A percentile compares a stretch with the other conserved stretches of the same genome.
Conservation (phyloP, 2,113 vertebrate genomes). For the Lasiurus borealis region DNA sequence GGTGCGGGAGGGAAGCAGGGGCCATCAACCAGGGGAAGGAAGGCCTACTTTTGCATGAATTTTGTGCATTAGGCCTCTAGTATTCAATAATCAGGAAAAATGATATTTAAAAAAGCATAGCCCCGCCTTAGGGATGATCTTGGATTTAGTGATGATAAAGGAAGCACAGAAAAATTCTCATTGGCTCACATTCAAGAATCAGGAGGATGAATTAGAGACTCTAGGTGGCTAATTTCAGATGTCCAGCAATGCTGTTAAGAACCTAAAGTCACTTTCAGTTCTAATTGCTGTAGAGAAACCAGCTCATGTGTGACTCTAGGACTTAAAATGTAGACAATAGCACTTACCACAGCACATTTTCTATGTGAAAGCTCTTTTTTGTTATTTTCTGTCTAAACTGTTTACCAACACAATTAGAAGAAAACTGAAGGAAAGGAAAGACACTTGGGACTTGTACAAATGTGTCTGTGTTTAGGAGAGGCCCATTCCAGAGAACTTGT, state of each 20-base stretch:
- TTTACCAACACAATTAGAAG: not conserved
- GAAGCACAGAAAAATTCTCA: not conserved
- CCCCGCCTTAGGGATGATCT: not conserved
- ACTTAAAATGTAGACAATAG: not conserved
- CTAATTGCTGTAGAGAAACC: not conserved
- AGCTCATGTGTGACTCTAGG: not conserved
- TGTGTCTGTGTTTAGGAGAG: not conserved
- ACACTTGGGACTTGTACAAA: not conserved
- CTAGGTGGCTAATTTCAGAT: not conserved
- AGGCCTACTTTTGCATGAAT: no score
- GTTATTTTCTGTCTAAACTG: not conserved
- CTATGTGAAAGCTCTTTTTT: not conserved
- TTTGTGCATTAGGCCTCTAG: not conserved
- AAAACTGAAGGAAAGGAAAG: not conserved
- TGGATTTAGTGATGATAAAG: not conserved
- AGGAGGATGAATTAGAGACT: not conserved
- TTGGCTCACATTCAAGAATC: not conserved
- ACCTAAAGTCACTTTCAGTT: not conserved
- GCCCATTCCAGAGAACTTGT: not conserved
- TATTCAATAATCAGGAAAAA: not conserved
- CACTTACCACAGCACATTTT: not conserved
- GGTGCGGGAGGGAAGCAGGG: no score
- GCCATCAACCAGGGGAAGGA: no score
- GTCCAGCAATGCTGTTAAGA: not conserved
- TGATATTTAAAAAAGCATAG: not conserved